Evolutionary conservation across 2,113 vertebrate genomes (phyloP).

Genomic region (Apodemus sylvaticus): DNA sequence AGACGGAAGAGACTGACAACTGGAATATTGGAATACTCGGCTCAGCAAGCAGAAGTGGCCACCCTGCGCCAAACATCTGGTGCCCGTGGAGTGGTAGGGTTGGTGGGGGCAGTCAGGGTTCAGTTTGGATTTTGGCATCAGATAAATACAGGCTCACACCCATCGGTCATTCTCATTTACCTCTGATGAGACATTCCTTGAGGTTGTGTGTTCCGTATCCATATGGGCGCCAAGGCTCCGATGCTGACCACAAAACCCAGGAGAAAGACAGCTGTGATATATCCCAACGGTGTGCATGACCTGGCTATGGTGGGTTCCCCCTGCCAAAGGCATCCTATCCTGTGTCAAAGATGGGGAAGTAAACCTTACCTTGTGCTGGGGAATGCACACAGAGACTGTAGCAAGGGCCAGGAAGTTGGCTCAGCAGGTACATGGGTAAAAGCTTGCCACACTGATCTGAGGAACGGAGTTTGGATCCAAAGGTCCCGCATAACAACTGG

Average conservation of each 20-base stretch:
- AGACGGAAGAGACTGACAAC: neutral
- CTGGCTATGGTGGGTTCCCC: neutral
- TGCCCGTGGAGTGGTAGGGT: neutral
- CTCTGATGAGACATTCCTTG: accelerated
- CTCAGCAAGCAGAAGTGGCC: neutral
- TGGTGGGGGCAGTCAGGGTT: neutral
- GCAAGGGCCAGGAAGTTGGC: neutral
- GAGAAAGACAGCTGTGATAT: too few species aligned
- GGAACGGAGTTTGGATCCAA: neutral
- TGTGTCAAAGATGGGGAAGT: neutral
- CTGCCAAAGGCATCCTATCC: accelerated
- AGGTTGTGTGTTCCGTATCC: accelerated
- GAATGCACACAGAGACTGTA: neutral
- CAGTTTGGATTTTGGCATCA: neutral
- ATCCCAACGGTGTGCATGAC: accelerated
- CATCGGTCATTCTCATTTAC: neutral
- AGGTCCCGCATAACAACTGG: neutral
- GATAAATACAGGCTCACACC: neutral
- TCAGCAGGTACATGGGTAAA: neutral
- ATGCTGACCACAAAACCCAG: accelerated
- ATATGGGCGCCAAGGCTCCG: accelerated
- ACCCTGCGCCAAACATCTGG: neutral
- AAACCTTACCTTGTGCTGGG: neutral
- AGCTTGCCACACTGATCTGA: neutral
- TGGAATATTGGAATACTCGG: neutral